A percentile compares a stretch with the other conserved stretches of the same genome.
These are phyloP conservation scores for Sminthurides aquaticus DNA, from an alignment of 2,888 invertebrate genomes.

Conservation along the genomic window DNA sequence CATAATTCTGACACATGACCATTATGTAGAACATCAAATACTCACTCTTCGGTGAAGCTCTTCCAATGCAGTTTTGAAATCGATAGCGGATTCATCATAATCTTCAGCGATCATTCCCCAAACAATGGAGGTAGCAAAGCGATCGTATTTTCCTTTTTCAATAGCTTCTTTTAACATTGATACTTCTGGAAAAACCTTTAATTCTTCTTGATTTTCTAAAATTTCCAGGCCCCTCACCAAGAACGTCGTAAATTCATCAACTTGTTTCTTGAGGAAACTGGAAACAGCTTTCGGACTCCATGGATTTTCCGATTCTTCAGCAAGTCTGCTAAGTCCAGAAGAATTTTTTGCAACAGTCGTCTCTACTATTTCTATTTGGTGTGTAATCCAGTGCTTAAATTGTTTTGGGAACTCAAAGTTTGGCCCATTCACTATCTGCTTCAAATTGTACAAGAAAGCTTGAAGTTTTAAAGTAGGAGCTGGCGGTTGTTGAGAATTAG, in stretches of 20 bases:
- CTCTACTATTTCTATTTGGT: slow-evolving; percentile 1
- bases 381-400: slow-evolving; percentile 6
- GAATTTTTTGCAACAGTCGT: neutral
- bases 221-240: neutral
- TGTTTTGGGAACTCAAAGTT: slow-evolving; percentile 8
- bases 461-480: neutral
- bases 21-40: neutral
- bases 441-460: slow-evolving; percentile 8
- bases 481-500: neutral
- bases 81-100: neutral
- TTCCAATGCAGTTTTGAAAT: slow-evolving; percentile 3
- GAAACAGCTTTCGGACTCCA: neutral
- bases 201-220: neutral
- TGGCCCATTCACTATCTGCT: neutral
- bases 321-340: neutral
- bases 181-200: neutral
- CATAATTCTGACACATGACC: no score
- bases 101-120: neutral
- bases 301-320: neutral
- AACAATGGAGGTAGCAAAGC: neutral
- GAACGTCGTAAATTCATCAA: slow-evolving; percentile 4
- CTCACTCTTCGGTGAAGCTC: slow-evolving; percentile 15
- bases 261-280: neutral
- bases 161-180: neutral
- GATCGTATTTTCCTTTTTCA: neutral